Conservation (phyloP, 2,113 vertebrate genomes). For the Kobus ellipsiprymnus region DNA sequence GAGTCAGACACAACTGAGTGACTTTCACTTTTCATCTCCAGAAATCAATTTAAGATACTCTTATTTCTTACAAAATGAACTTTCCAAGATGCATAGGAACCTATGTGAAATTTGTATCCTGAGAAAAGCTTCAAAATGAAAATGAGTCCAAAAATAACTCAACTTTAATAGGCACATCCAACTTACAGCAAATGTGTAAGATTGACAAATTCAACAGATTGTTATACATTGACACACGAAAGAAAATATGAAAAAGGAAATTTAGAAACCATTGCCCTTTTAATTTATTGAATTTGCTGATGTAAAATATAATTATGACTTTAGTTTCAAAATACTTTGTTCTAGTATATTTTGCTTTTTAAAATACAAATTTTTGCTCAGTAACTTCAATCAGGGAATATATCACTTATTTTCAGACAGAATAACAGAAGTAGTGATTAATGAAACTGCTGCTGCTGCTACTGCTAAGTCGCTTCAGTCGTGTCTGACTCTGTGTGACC, state of each 20-base stretch:
- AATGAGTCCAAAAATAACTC: not conserved
- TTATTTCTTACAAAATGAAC: not conserved
- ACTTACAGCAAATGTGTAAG: not conserved
- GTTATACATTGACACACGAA: not conserved
- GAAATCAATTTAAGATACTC: not conserved
- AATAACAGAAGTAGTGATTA: not conserved
- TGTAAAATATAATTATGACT: not conserved
- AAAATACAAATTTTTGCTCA: not conserved
- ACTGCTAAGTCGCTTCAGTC: too few relatives aligned
- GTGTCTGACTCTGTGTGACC: too few relatives aligned
- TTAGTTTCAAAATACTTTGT: not conserved
- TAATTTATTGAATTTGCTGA: not conserved
- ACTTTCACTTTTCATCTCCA: not conserved
- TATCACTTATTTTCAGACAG: not conserved
- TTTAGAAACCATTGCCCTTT: not conserved
- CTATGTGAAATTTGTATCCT: not conserved
- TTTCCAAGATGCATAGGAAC: not conserved
- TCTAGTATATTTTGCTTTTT: not conserved
- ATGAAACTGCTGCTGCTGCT: not conserved
- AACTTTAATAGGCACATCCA: not conserved
- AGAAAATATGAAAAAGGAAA: not conserved
- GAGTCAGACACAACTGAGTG: not conserved
- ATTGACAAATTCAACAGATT: not conserved
- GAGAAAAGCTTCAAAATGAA: not conserved
- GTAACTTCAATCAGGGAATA: not conserved